phyloP scores from a whole-genome alignment of 2,113 vertebrate species.

The Saccopteryx leptura region DNA sequence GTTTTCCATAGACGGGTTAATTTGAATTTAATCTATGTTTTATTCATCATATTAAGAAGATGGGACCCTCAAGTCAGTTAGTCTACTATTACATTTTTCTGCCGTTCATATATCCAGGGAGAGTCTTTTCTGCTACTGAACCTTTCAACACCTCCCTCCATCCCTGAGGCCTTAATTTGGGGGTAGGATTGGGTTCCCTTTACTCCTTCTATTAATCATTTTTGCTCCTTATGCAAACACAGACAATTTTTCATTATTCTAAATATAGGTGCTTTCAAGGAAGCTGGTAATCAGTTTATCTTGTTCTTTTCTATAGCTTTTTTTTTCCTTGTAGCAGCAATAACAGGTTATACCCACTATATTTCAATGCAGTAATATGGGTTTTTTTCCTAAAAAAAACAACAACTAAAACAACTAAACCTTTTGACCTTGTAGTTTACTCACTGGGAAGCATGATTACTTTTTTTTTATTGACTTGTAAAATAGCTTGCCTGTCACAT shows the following conservation, averaged over 20 bases:
- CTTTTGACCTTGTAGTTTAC: slow-evolving; percentile 77
- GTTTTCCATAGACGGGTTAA: neutral
- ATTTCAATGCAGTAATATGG: slow-evolving; percentile 74
- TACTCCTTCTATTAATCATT: slow-evolving; percentile 82
- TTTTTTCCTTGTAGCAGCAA: slow-evolving; percentile 81
- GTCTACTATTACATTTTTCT: neutral
- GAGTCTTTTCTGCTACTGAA: neutral
- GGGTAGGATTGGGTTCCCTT: slow-evolving; percentile 75
- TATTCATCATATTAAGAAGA: slow-evolving; percentile 13
- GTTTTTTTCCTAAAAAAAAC: slow-evolving; percentile 71
- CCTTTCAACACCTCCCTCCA: slow-evolving; percentile 41
- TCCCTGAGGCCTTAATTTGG: slow-evolving; percentile 46
- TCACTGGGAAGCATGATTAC: slow-evolving; percentile 65
- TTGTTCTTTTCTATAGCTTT: slow-evolving; percentile 71
- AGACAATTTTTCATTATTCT: slow-evolving; percentile 88
- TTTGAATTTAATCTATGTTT: slow-evolving; percentile 54
- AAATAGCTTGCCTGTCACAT: slow-evolving; percentile 68
- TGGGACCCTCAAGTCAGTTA: neutral
- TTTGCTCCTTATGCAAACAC: slow-evolving; percentile 87
- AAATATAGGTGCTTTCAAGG: slow-evolving; percentile 86
- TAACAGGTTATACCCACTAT: slow-evolving; percentile 76
- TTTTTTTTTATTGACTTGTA: slow-evolving; percentile 75
- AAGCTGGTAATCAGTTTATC: slow-evolving; percentile 81
- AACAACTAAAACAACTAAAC: slow-evolving; percentile 71
- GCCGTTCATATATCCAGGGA: neutral